Evolutionary conservation across 2,113 vertebrate species (phyloP).

Genomic region (Podiceps cristatus): DNA sequence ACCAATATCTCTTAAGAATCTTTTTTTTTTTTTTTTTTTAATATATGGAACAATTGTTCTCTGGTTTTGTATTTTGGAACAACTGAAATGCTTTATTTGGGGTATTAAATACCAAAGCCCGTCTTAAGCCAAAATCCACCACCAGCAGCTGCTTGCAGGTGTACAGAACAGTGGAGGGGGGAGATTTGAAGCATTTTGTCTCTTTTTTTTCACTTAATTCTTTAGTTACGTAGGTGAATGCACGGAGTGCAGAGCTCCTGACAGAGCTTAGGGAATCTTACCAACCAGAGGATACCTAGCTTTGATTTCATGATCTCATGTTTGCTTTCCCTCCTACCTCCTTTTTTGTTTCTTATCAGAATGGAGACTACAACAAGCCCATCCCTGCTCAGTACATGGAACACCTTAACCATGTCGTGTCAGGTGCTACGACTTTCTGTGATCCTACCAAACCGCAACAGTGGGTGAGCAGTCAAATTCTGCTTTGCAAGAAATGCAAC

Average conservation of each 20-base stretch:
- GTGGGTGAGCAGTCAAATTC: slow-evolving; percentile 94
- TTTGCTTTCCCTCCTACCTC: not conserved
- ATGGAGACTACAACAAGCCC: slow-evolving; percentile 98
- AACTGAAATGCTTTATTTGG: not conserved
- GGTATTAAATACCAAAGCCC: not conserved
- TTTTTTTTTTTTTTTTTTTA: not conserved
- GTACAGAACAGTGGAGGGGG: not conserved
- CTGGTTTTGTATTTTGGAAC: not conserved
- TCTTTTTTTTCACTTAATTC: not conserved
- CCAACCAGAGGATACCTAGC: not conserved
- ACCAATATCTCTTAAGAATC: not conserved
- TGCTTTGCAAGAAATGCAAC: slow-evolving; percentile 93
- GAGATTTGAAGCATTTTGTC: not conserved
- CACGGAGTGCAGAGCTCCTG: not conserved
- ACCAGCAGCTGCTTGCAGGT: not conserved
- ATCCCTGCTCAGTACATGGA: slow-evolving; percentile 97
- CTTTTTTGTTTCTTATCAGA: slow-evolving; percentile 73
- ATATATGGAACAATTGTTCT: not conserved
- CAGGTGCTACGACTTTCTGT: slow-evolving; percentile 66
- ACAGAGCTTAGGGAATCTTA: not conserved
- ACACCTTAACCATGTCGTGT: slow-evolving; percentile 93
- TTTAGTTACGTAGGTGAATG: not conserved
- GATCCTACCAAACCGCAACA: slow-evolving; percentile 82
- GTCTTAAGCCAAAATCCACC: not conserved
- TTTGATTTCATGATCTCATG: not conserved